Percentiles rank a stretch among this genome's conserved stretches.
These are phyloP conservation scores for Enteromius unitaeniatus DNA, from an alignment of 2,797 vertebrate species.

Conservation along the genomic window DNA sequence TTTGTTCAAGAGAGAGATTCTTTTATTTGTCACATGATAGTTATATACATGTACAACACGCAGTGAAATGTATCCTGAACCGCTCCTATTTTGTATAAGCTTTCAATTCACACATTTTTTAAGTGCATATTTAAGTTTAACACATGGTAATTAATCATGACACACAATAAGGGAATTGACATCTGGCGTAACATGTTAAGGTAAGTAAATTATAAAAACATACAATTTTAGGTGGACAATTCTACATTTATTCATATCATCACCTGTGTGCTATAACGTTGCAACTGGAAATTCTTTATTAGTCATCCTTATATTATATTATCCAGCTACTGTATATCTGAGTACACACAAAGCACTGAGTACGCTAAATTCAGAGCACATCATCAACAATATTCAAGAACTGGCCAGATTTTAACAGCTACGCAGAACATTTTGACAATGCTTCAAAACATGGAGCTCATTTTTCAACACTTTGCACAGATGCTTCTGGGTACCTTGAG, in stretches of 20 bases:
- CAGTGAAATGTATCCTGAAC: no score
- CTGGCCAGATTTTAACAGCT: slow-evolving; percentile 23
- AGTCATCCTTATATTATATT: background rate
- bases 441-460: slow-evolving; percentile 18
- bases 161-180: background rate
- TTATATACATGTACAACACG: no score
- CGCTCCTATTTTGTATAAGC: no score
- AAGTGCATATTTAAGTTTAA: background rate
- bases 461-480: slow-evolving; percentile 27
- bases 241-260: background rate
- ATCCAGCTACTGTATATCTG: background rate
- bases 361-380: background rate
- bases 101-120: background rate
- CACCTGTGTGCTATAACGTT: background rate
- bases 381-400: background rate
- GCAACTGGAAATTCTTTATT: background rate
- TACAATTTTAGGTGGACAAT: background rate
- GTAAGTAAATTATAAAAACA: background rate
- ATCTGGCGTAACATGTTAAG: background rate
- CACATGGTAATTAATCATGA: background rate
- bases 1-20: background rate
- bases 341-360: background rate
- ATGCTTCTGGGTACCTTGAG: slow-evolving; percentile 29
- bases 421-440: slow-evolving; percentile 32
- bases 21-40: no score